Evolutionary conservation across 2,797 vertebrate species (phyloP).

Genomic region (Eulemur coronatus): DNA sequence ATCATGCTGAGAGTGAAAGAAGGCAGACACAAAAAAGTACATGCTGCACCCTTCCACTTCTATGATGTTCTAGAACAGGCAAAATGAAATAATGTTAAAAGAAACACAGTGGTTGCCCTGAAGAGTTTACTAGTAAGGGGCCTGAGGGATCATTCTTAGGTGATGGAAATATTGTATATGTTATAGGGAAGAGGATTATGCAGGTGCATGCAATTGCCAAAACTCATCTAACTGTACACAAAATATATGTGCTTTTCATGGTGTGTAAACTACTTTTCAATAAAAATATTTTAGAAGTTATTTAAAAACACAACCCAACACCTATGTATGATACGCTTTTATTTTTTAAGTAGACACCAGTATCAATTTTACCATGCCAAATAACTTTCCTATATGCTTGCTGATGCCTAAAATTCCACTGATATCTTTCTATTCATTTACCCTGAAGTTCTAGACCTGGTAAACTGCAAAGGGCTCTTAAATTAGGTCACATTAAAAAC

Average conservation of each 20-base stretch:
- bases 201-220: neutral
- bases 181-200: neutral
- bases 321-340: neutral
- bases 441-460: neutral
- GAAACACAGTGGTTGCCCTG: neutral
- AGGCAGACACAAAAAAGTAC: neutral
- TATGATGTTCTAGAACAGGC: neutral
- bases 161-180: neutral
- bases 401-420: neutral
- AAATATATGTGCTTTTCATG: neutral
- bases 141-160: neutral
- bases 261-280: neutral
- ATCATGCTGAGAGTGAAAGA: neutral
- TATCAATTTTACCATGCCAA: neutral
- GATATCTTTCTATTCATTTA: neutral
- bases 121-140: neutral
- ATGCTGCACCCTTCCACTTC: neutral
- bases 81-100: neutral
- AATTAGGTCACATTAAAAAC: neutral
- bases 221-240: neutral
- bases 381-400: neutral
- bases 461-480: neutral
- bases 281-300: neutral
- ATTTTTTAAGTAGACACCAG: neutral
- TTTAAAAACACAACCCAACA: neutral